Base-by-base conservation (phyloP, 2,113 vertebrate genomes). In the Speoplatyrhinus poulsoni region DNA sequence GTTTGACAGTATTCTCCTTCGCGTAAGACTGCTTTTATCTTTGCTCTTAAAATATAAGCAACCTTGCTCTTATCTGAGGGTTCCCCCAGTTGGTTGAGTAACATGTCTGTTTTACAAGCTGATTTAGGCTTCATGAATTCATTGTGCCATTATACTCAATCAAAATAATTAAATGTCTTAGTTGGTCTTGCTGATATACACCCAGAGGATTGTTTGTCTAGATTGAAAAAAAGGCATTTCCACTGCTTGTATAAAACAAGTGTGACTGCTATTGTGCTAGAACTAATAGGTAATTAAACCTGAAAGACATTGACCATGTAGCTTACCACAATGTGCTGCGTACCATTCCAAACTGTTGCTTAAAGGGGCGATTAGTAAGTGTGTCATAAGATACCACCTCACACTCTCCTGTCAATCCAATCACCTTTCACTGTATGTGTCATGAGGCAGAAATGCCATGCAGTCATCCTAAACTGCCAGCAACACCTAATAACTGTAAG, bases 1-100 rank as follows among this genome's bases (percentile, higher is more conserved):
- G 73, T 87, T 85, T 87, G 77, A 86, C 82, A 81, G 58, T 50
- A 55, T 48, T 26, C 65, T 63, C 48, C 54, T 54, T 64, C 80
- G 70, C 68, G 83, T 61, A 63, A 13, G 64, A 60, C 76, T 67
- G 36, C 50, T 54, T 47, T 52, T n/a, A 41, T 54, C 70, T 79
- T 77, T 75, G 71, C 80, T 78, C 69, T 71, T 76, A 26, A 26
- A 26, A 74, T 75, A 78, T 33, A 76, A 48, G 41, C 62, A 70
- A 41, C 19, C 63, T 73, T 68, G 58, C 36, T 13, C 52, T 53
- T 69, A 19, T 64, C 48, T 68, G 7, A 9, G 66, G 50, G 67
- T 74, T 53, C 36, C 60, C 62, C 60, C 65, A 50, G 59, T 62
- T 72, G 52, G 62, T 56, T 66, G 67, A 55, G 49, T 59, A 77